Base-by-base conservation (phyloP, 2,113 vertebrate species). In the Gopherus flavomarginatus region DNA sequence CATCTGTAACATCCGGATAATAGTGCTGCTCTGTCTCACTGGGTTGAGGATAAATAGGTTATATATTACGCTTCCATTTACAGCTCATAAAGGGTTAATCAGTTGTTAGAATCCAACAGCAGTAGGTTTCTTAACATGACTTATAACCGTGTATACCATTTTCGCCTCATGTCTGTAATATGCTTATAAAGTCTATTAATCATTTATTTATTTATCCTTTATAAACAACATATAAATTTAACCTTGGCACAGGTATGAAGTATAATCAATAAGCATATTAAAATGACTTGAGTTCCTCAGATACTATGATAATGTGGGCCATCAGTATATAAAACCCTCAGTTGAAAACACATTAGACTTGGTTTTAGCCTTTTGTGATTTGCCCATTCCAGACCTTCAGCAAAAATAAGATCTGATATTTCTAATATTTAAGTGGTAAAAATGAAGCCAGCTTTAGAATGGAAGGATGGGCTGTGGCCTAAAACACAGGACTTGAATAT, bases 281-380 rank as follows among this genome's bases (percentile, higher is more conserved):
- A 72, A 72, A 38, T 72, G 65, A 35, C 38, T 90, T 90, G 19
- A 27, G 81, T 47, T 22, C 65, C 12, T 90, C 7, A n/a, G 84
- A 49, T 79, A 62, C 13, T 1, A 0, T 17, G 22, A 2, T 56
- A 3, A 21, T 22, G 8, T 5, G 2, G 79, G 52, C 5, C n/a
- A 8, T 81, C n/a, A 49, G 24, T 54, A 72, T 38, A 81, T 52
- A 9, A 31, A 8, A 86, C 88, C 62, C 24, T 83, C 4, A 54
- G 0, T n/a, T 49, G 42, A 52, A 81, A 57, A 29, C n/a, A 2
- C 17, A 4, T 52, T 69, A 49, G 53, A 38, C 11, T 16, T 14
- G 38, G 24, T 6, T 78, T 83, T 21, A 54, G 57, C 88, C 35
- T 22, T 95, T 56, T 65, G 0, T 54, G 2, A 77, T 44, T 44